Evolutionary conservation across 2,888 invertebrate genomes (phyloP).

Genomic region (Nephrotoma appendiculata): DNA sequence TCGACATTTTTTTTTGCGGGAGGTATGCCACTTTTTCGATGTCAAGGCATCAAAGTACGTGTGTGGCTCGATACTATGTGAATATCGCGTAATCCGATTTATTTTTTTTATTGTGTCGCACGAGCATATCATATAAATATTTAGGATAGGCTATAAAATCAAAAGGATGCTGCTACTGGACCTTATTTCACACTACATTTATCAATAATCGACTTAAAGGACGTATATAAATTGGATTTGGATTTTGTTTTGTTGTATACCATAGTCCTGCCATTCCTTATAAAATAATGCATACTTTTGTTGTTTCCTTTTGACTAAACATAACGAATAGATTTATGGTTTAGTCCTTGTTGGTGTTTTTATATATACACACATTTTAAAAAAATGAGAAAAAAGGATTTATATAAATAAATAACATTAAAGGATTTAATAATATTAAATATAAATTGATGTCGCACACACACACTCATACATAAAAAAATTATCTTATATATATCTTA

Average conservation of each 20-base stretch:
- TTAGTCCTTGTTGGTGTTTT: neutral
- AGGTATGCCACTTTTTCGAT: neutral
- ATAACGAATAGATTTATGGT: neutral
- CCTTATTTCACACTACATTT: neutral
- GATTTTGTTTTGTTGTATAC: neutral
- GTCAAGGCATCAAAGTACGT: neutral
- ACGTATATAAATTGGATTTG: neutral
- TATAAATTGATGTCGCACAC: neutral
- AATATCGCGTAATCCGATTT: neutral
- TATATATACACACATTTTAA: neutral
- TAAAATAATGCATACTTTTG: neutral
- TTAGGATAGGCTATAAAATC: neutral
- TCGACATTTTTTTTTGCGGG: neutral
- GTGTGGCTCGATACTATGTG: neutral
- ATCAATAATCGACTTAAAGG: neutral
- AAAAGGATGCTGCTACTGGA: neutral
- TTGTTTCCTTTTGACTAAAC: neutral
- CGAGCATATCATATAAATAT: neutral
- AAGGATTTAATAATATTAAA: neutral
- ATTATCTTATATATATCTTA: neutral
- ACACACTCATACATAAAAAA: neutral
- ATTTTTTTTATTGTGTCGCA: neutral
- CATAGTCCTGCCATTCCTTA: neutral
- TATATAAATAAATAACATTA: neutral
- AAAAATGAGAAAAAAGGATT: neutral